Base-by-base conservation (phyloP, 1,140 invertebrate species). In the Lepidotrigona ventralis region DNA sequence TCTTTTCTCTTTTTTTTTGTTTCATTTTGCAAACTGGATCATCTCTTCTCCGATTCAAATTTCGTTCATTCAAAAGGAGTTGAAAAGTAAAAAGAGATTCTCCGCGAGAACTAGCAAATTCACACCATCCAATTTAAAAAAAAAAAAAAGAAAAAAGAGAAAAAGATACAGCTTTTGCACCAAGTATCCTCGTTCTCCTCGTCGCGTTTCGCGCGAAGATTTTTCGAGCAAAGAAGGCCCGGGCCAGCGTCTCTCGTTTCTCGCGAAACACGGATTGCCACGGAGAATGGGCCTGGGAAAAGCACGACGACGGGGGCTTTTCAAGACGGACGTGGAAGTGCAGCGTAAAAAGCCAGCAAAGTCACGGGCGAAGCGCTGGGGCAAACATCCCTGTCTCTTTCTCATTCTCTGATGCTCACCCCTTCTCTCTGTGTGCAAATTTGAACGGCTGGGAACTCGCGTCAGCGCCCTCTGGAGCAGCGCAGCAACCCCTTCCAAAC, bases 371-470 rank as follows among this genome's bases (percentile, higher is more conserved):
- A n/a, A 72, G 60, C 51, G 71, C 80, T 64, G 58, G 19, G 23
- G 82, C 71, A 88, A 85, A 84, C 71, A 85, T 84, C 63, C 33
- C 82, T 77, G 78, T 72, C 79, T 77, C 77, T 53, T 56, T 79
- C 66, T 51, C 72, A 23, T n/a, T 71, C 76, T 63, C 75, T 56
- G 15, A 4, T 77, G 58, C 88, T 82, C 86, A 74, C 83, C 84
- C 81, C 74, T 75, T 84, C 85, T 72, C 78, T 79, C 69, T 63
- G 86, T 91, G 88, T 89, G 89, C 83, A 92, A 92, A 91, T 91
- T 92, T 91, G 90, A 91, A 92, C 90, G 76, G 78, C 33, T 70
- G 85, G 74, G 83, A 86, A 79, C 75, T 74, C 81, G 76, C 29
- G 75, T 69, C 82, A 78, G 64, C 74, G 81, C 81, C 72, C 81